These are phyloP conservation scores for Camptogramma bilineatum DNA, from an alignment of 2,888 invertebrate genomes.

Conservation along the genomic window DNA sequence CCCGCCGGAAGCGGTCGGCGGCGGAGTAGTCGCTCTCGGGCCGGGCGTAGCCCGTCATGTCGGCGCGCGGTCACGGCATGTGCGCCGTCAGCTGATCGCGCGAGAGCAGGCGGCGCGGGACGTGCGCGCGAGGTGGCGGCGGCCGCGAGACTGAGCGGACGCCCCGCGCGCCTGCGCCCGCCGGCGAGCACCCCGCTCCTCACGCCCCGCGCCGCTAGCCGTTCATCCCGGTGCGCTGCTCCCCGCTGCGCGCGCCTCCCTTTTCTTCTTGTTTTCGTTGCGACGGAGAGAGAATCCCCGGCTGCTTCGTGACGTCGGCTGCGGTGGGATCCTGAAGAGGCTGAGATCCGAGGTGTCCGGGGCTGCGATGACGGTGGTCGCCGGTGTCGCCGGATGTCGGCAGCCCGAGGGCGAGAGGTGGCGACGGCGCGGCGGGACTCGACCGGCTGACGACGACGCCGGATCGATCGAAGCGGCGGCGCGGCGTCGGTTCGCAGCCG, in stretches of 20 bases:
- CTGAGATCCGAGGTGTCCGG: slow-evolving; percentile 12
- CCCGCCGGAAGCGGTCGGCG: slow-evolving; percentile 78
- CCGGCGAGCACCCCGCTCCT: slow-evolving; percentile 49
- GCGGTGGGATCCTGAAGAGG: background rate
- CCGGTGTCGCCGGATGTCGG: slow-evolving; percentile 25
- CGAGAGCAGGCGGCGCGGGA: slow-evolving; percentile 59
- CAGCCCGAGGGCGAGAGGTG: slow-evolving; percentile 22
- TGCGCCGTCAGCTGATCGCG: slow-evolving; percentile 80
- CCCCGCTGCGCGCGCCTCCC: slow-evolving; percentile 48
- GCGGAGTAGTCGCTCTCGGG: slow-evolving; percentile 81
- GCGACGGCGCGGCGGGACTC: slow-evolving; percentile 39
- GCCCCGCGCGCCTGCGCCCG: slow-evolving; percentile 52
- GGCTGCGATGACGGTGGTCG: slow-evolving; percentile 37
- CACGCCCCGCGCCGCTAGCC: slow-evolving; percentile 47
- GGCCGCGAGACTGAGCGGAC: slow-evolving; percentile 67
- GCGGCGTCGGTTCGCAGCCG: slow-evolving; percentile 49
- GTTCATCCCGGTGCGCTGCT: slow-evolving; percentile 52
- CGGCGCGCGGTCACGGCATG: slow-evolving; percentile 82
- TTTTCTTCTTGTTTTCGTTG: slow-evolving; percentile 32
- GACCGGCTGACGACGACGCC: slow-evolving; percentile 45
- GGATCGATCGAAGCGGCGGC: slow-evolving; percentile 70
- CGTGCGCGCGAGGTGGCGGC: slow-evolving; percentile 68
- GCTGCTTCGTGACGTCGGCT: slow-evolving; percentile 20
- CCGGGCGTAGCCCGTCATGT: slow-evolving; percentile 83
- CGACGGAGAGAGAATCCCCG: slow-evolving; percentile 19